phyloP scores from a whole-genome alignment of 2,888 invertebrate species.

The Alentia gelatinosa region DNA sequence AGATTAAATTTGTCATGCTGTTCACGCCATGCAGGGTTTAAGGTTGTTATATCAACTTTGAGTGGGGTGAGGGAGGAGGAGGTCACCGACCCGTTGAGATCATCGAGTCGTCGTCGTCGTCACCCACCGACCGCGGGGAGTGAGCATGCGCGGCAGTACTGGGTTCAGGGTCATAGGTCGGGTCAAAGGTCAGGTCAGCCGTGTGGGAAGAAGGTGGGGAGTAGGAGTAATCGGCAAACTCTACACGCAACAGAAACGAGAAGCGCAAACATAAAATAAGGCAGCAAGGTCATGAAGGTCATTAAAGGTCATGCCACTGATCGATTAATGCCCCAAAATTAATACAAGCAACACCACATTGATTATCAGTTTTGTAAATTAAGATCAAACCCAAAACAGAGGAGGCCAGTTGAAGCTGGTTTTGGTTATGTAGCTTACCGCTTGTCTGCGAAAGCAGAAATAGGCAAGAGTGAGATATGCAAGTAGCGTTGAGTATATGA shows the following conservation, averaged over 20 bases:
- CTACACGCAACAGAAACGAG: conserved; percentile 2
- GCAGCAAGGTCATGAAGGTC: background rate
- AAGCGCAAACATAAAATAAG: background rate
- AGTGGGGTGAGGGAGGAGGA: background rate
- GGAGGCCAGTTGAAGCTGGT: background rate
- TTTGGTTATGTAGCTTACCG: conserved; percentile 24
- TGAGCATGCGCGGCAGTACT: background rate
- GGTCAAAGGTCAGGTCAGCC: conserved; percentile 36
- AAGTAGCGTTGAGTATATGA: background rate
- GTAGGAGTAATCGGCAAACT: background rate
- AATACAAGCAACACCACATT: background rate
- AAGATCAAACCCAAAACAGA: background rate
- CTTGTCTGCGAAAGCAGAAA: conserved; percentile 28
- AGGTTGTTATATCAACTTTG: background rate
- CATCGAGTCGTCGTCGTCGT: background rate
- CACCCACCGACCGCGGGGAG: background rate
- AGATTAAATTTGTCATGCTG: no score
- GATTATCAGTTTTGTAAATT: background rate
- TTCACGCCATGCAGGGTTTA: background rate
- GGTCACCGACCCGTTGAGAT: background rate
- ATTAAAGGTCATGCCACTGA: background rate
- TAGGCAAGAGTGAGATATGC: conserved; percentile 24
- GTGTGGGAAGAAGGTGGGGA: conserved; percentile 21
- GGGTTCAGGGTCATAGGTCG: background rate
- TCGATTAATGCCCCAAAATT: no score